Base-by-base conservation (phyloP, 2,888 invertebrate species). In the Anthrax anthrax region DNA sequence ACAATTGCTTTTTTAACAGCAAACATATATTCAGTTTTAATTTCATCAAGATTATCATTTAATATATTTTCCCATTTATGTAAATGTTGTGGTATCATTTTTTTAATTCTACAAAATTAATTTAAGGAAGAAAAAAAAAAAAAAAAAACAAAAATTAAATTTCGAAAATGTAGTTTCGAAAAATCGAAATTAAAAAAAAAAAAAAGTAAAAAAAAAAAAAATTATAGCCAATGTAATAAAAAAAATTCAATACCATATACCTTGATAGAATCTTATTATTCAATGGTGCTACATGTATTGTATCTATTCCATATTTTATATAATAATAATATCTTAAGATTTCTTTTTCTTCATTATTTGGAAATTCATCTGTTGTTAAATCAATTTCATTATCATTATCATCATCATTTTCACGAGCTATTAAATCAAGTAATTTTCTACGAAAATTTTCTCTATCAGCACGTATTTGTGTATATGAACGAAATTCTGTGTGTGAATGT, bases 1-100 rank as follows among this genome's bases (percentile, higher is more conserved):
- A 95, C 85, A 44, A 88, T 84, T 0, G 91, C 84, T 62, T 90
- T 91, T 62, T 92, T 94, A 60, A 92, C 85, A 51, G 85, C 84
- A 63, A 85, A 76, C 61, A 85, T 76, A 61, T 89, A 95, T 58
- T 90, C 89, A 51, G 87, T 81, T 54, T 83, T 79, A 64, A 89
- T 82, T 63, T 92, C 90, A 47, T 78, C 74, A 0, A 87, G 76
- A 44, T 83, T 76, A 32, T 73, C 64, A 3, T 72, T 66, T 17
- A 84, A 58, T 1, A 74, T 75, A 0, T 71, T 67, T 42, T 72
- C 72, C 75, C 79, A 84, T 60, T 73, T 75, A 56, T 73, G 77
- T 48, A 84, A 65, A 50, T 74, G 73, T 1, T 65, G 58, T 0
- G 85, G 80, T 43, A 87, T 72, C 47, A 84, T 67, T 52, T 71